A percentile compares a stretch with the other conserved stretches of the same genome.
phyloP scores from a whole-genome alignment of 1,140 invertebrate genomes.

The Bombus haemorrhoidalis region DNA sequence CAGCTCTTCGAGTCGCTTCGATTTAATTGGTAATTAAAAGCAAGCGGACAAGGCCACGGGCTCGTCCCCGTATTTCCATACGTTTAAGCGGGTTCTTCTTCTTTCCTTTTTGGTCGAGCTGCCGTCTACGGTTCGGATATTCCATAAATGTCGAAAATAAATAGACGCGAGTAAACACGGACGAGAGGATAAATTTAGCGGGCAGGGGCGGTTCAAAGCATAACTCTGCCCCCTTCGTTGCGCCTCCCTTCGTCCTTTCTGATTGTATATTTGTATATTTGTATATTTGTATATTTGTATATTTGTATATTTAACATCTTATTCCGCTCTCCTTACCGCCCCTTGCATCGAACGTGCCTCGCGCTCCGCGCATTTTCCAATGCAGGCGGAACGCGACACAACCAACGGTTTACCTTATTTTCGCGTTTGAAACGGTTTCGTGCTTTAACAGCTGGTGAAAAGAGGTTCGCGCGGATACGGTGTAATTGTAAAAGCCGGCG shows the following conservation, averaged over 20 bases:
- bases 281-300: constrained; percentile 56
- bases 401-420: constrained; percentile 23
- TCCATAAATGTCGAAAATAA: constrained; percentile 62
- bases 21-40: neutral
- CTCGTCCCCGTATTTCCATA: neutral
- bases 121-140: constrained; percentile 12
- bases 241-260: neutral
- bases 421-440: neutral
- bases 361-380: neutral
- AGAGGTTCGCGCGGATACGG: neutral
- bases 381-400: neutral
- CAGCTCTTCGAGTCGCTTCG: neutral
- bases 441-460: neutral
- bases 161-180: constrained; percentile 52
- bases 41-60: neutral
- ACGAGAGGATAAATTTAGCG: constrained; percentile 45
- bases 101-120: neutral
- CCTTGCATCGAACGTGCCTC: neutral
- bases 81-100: neutral
- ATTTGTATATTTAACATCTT: constrained; percentile 65
- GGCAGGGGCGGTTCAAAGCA: constrained; percentile 42
- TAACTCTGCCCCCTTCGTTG: constrained; percentile 1
- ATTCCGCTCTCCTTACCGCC: constrained; percentile 22
- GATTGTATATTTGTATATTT: constrained; percentile 66
- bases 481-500: neutral